Base-by-base conservation (phyloP, 2,888 invertebrate species). In the Ferdinandea cuprea region DNA sequence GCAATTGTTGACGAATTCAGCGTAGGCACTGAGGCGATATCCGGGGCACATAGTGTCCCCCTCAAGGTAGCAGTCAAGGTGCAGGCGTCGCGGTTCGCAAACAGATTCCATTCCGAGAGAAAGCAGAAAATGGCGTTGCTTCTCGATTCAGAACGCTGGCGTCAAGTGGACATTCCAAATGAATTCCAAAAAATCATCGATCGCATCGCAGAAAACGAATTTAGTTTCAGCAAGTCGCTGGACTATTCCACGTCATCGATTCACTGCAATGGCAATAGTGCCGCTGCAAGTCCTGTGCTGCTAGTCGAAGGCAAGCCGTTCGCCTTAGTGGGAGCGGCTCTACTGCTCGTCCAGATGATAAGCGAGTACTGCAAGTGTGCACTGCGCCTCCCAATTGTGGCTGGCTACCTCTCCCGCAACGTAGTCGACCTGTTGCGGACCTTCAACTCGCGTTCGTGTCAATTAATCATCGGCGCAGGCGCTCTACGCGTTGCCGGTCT, bases 381-480 rank as follows among this genome's bases (percentile, higher is more conserved):
- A 0, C 93, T 93, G 85, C 94, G 97, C 87, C 92, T 98, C 68
- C 94, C 95, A n/a, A 93, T 95, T 19, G 93, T 96, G 63, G 94
- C 96, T 17, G 94, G 95, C 76, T 95, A 96, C 86, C 93, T 98
- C 85, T 94, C 97, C 42, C 93, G 96, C 80, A 94, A 97, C 89
- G 94, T 98, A 87, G 93, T 97, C n/a, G 98, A 98, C 90, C 91
- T 99, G 63, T 92, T 98, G 85, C 94, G 97, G 88, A 94, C 96
- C 86, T 97, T 96, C 88, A 97, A 97, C 91, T 96, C 96, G 4
- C 93, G 96, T 74, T 95, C 96, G 87, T 98, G 97, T 91, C 98
- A 99, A 90, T 92, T 99, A 86, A 97, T 99, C 66, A 92, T 99
- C 68, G 99, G 99, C 46, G 99, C 99, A 42, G 99, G 99, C 46